A percentile compares a stretch with the other conserved stretches of the same genome.
phyloP scores from a whole-genome alignment of 2,797 vertebrate genomes.

The Hemitrygon akajei region DNA sequence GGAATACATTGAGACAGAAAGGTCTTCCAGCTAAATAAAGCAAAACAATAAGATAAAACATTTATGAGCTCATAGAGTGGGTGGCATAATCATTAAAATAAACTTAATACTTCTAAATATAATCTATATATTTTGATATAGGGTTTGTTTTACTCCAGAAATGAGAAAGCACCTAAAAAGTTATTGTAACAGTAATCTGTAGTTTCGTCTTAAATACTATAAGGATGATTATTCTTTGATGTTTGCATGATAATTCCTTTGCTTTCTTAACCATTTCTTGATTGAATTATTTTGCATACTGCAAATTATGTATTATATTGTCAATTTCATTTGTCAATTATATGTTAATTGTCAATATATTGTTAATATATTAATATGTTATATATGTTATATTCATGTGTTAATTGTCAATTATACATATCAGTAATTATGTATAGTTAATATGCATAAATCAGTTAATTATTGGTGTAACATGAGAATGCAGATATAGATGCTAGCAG shows the following conservation, averaged over 20 bases:
- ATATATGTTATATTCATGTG: neutral
- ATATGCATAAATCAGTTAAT: neutral
- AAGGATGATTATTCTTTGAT: neutral
- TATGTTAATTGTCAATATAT: too few relatives aligned
- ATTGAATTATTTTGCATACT: neutral
- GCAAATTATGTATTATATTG: neutral
- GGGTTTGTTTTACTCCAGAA: conserved; percentile 44
- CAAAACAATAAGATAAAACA: neutral
- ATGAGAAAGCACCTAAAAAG: conserved; percentile 45
- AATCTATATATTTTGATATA: conserved; percentile 35
- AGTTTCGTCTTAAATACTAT: conserved; percentile 41
- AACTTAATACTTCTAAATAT: conserved; percentile 54
- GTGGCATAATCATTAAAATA: neutral
- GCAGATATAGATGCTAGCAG: neutral
- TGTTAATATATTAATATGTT: too few relatives aligned
- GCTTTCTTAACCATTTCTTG: neutral
- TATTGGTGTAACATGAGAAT: neutral
- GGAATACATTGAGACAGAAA: neutral
- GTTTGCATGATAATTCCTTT: neutral
- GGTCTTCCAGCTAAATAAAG: neutral
- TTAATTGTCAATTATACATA: neutral
- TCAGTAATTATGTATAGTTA: neutral
- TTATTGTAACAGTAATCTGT: conserved; percentile 44
- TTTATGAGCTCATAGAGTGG: neutral
- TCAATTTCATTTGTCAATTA: too few relatives aligned